Percentiles rank a stretch among this genome's conserved stretches.
These are phyloP conservation scores for Branchinecta lindahli DNA, from an alignment of 1,140 invertebrate genomes.

Conservation along the genomic window DNA sequence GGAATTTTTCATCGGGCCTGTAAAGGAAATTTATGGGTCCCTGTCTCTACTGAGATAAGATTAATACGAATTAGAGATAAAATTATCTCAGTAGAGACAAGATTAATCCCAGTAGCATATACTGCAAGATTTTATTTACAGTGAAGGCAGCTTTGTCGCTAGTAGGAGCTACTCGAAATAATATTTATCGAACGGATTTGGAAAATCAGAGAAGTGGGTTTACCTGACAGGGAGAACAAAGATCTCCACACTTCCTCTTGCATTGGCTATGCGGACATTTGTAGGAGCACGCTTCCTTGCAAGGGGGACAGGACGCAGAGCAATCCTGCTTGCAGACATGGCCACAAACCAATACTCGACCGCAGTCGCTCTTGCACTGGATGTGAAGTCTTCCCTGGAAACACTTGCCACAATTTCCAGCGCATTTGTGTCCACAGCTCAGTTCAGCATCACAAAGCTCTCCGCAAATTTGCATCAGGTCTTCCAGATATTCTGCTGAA, in stretches of 20 bases:
- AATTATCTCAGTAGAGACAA: too few relatives aligned
- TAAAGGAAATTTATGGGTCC: too few relatives aligned
- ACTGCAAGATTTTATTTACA: too few relatives aligned
- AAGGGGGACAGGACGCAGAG: slow-evolving; percentile 43
- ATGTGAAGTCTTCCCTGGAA: slow-evolving; percentile 43
- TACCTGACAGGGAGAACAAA: slow-evolving; percentile 43
- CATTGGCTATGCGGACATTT: slow-evolving; percentile 37
- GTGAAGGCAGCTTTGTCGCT: too few relatives aligned
- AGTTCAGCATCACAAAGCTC: slow-evolving; percentile 34
- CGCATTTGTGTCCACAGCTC: slow-evolving; percentile 41
- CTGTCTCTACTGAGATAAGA: too few relatives aligned
- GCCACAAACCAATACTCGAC: slow-evolving; percentile 42
- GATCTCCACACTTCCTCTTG: slow-evolving; percentile 20
- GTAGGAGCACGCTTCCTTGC: slow-evolving; percentile 38
- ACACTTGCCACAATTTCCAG: slow-evolving; percentile 42
- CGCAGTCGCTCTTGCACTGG: slow-evolving; percentile 42
- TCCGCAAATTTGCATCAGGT: slow-evolving; percentile 30
- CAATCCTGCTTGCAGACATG: slow-evolving; percentile 46
- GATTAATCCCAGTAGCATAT: too few relatives aligned
- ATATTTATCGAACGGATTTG: too few relatives aligned
- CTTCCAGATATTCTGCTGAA: slow-evolving; percentile 1
- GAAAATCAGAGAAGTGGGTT: too few relatives aligned
- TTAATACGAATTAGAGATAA: too few relatives aligned
- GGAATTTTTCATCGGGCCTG: too few relatives aligned
- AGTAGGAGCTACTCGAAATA: too few relatives aligned